A percentile compares a stretch with the other conserved stretches of the same genome.
Evolutionary conservation across 2,888 invertebrate species (phyloP).

Genomic region (Carabus problematicus): DNA sequence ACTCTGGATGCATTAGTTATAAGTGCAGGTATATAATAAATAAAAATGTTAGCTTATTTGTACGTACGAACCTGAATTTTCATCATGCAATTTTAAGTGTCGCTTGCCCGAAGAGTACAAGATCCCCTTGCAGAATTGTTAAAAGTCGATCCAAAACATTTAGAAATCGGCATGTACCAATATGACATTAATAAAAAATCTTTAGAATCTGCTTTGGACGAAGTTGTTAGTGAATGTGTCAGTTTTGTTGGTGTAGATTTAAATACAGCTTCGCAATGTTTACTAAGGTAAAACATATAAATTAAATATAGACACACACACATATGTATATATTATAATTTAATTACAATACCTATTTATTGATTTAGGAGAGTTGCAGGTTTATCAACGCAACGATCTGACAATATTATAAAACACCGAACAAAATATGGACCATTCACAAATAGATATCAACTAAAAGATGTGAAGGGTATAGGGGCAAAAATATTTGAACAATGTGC

Average conservation of each 20-base stretch:
- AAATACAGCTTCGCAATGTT: slow-evolving; percentile 83
- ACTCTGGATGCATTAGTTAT: slow-evolving; percentile 83
- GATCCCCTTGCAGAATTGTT: slow-evolving; percentile 92
- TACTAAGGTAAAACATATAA: slow-evolving; percentile 72
- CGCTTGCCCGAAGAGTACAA: slow-evolving; percentile 85
- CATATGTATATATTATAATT: background rate
- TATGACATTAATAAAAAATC: slow-evolving; percentile 86
- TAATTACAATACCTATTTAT: background rate
- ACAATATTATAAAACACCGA: slow-evolving; percentile 79
- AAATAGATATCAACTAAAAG: slow-evolving; percentile 75
- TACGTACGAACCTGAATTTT: background rate
- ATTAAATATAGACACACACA: background rate
- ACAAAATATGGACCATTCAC: slow-evolving; percentile 74
- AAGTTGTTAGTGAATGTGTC: slow-evolving; percentile 87
- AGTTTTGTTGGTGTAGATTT: slow-evolving; percentile 93
- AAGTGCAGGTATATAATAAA: slow-evolving; percentile 70
- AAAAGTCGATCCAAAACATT: slow-evolving; percentile 90
- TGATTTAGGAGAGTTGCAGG: slow-evolving; percentile 74
- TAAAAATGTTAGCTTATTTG: background rate
- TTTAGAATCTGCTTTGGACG: slow-evolving; percentile 75
- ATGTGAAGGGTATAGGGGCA: slow-evolving; percentile 82
- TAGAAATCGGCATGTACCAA: slow-evolving; percentile 96
- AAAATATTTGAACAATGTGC: slow-evolving; percentile 89
- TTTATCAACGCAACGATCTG: slow-evolving; percentile 76
- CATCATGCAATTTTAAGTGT: slow-evolving; percentile 60